Base-by-base conservation (phyloP, 2,797 vertebrate genomes). In the Carduelis carduelis region DNA sequence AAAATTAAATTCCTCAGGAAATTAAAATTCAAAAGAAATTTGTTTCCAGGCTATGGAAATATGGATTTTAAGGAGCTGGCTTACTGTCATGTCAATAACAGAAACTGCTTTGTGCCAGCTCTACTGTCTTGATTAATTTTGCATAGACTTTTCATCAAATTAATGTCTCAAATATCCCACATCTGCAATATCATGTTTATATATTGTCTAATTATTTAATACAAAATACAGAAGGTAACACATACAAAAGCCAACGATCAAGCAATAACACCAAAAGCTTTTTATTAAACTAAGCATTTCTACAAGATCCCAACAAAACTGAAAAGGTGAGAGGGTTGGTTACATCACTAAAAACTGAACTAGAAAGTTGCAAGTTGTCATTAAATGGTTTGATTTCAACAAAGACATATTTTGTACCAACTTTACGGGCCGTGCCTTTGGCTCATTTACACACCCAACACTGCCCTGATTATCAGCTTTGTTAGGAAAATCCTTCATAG, bases 101-200 rank as follows among this genome's bases (percentile, higher is more conserved):
- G 69, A 88, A 77, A 20, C 28, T 52, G 19, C 20, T 61, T 78
- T 69, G 37, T 92, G 55, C 22, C 55, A 56, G 9, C 63, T 3
- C 1, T 63, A 65, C 44, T 89, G 56, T 90, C 79, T 84, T 59
- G 77, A 92, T 94, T 83, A 80, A 90, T 90, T 94, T 81, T 90
- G 34, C 63, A 79, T 43, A 44, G 61, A 63, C 41, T 76, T 95
- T 66, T 28, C 55, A 92, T 77, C 46, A 44, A 61, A 82, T 65
- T 83, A 65, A 63, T 90, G 59, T 86, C 85, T 88, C 30, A 53
- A 39, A 57, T 76, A 41, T 72, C 59, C 84, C 39, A 41, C 71
- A 64, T 39, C 70, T 84, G 39, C 57, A 89, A 37, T 75, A 81
- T 69, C 59, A 49, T 35, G 22, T 82, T 87, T 92, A 81, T 50